Percentiles rank a stretch among this genome's conserved stretches.
These are phyloP conservation scores for Eucidaris tribuloides DNA, from an alignment of 35 echinoderm and acorn worm species.

Conservation along the genomic window DNA sequence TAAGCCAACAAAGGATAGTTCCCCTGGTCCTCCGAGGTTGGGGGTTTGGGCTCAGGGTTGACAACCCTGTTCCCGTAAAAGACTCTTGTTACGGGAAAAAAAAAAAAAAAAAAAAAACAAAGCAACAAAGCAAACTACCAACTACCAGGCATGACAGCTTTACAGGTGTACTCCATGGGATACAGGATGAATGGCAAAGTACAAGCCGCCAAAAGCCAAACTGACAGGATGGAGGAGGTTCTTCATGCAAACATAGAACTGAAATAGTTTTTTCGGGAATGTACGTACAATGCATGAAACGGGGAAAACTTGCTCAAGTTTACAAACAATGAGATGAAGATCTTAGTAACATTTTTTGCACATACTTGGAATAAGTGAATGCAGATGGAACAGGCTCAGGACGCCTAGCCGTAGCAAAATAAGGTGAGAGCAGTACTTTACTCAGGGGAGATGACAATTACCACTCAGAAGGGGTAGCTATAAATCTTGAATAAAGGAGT, in stretches of 20 bases:
- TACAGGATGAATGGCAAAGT: too few species aligned
- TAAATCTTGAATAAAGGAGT: background rate
- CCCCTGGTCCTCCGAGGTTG: too few species aligned
- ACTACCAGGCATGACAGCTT: too few species aligned
- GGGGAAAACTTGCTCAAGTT: background rate
- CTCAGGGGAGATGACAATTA: background rate
- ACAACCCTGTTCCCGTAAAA: too few species aligned
- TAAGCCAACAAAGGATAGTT: too few species aligned
- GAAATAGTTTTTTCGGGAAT: conserved; percentile 13
- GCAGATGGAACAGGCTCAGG: background rate
- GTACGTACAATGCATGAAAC: conserved; percentile 20
- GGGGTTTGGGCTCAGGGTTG: too few species aligned
- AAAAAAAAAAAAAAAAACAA: too few species aligned
- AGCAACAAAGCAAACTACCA: too few species aligned
- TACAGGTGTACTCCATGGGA: too few species aligned
- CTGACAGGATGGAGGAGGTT: too few species aligned
- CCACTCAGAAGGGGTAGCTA: background rate
- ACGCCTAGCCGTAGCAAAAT: background rate
- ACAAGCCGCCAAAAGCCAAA: too few species aligned
- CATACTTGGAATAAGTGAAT: conserved; percentile 21
- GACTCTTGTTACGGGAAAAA: too few species aligned
- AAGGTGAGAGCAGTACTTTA: background rate
- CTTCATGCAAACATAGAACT: background rate
- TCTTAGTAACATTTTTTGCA: background rate
- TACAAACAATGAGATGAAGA: conserved; percentile 24